phyloP scores from a whole-genome alignment of 2,113 vertebrate genomes.

The Pteruthius melanotis region DNA sequence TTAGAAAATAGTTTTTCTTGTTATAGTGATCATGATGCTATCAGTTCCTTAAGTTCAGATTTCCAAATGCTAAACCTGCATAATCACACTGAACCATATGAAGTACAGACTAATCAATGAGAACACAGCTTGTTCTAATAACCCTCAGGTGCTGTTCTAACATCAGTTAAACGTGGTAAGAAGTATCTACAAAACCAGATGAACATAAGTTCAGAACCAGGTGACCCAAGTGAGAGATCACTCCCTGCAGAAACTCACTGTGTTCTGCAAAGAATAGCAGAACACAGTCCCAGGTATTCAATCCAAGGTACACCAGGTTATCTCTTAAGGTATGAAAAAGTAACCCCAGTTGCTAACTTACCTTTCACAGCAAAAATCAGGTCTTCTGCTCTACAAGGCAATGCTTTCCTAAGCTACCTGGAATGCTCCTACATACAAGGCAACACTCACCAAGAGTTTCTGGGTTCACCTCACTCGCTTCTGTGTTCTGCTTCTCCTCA shows the following conservation, averaged over 20 bases:
- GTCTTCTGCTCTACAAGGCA: neutral
- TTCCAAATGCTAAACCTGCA: neutral
- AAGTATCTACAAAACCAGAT: neutral
- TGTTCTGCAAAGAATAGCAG: neutral
- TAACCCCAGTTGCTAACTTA: neutral
- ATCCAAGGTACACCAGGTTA: neutral
- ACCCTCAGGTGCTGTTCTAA: neutral
- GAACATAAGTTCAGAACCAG: neutral
- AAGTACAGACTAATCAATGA: neutral
- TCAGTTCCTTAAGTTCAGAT: neutral
- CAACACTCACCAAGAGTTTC: slow-evolving; percentile 84
- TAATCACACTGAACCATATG: neutral
- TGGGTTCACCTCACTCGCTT: slow-evolving; percentile 79
- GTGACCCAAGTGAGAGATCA: neutral
- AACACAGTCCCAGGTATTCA: neutral
- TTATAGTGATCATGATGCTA: neutral
- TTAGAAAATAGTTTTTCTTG: neutral
- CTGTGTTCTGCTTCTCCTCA: slow-evolving; percentile 65
- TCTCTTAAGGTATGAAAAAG: neutral
- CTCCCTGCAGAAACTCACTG: neutral
- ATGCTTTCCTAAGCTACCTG: neutral
- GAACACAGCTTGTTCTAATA: neutral
- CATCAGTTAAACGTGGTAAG: neutral
- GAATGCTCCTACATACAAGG: neutral
- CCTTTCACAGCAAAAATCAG: neutral